Evolutionary conservation across 1,140 invertebrate species (phyloP), one percentile per base, ranked within the genome.

Genomic region (Pseudomyrmex pallidus): DNA sequence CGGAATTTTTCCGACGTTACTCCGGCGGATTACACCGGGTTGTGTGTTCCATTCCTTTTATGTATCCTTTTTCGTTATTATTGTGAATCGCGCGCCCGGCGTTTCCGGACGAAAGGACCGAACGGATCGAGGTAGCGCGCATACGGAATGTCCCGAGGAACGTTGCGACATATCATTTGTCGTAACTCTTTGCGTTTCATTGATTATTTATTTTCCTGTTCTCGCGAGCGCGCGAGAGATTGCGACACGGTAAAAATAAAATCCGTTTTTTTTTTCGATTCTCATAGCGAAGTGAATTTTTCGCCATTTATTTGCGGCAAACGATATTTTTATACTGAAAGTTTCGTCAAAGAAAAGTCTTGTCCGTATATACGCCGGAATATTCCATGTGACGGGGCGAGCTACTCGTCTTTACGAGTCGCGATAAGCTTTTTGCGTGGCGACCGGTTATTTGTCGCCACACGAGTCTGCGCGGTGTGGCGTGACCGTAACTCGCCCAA

Each of bases 361-460:
- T 15, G 48, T 52, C 15, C 10, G 48, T 17, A 62, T 44, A 54
- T 20, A 10, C 2, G n/a, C 13, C 9, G 46, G 64, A 22, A n/a
- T 4, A 17, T 52, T 15, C 20, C 52, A n/a, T 20, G 1, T 17
- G 12, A 17, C 9, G 62, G 17, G 15, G 25, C 44, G 56, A 67
- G 13, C 13, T 67, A 57, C 64, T 59, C 56, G 74, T 35, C 64
- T 77, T 77, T 70, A 48, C 22, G 48, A 17, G 35, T 64, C 48
- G 57, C 74, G 83, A 84, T 84, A 70, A 78, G 63, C 67, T 70
- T 84, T 84, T 82, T 80, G 67, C 83, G 83, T 84, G 83, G 74
- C 66, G 22, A 57, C 57, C 52, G 62, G 76, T 70, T 82, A 84
- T 84, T 84, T 84, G 76, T 82, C 67, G 74, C 46, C 25, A 70